Evolutionary conservation across 2,797 vertebrate species (phyloP).

Genomic region (Vipera ursinii): DNA sequence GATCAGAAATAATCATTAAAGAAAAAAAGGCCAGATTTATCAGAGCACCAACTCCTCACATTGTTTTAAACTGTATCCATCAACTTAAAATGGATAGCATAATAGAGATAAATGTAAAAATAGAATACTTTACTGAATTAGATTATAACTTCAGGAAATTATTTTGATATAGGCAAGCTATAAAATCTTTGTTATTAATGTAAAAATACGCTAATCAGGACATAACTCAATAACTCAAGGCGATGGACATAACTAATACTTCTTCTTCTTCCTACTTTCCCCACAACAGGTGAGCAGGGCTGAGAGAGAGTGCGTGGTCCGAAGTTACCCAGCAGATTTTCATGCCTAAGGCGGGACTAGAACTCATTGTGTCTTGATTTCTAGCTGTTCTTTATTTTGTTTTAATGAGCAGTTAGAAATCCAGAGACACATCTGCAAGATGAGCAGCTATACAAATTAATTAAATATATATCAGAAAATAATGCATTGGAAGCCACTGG

Average conservation of each 20-base stretch:
- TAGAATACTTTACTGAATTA: background rate
- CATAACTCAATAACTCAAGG: background rate
- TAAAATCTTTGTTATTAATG: background rate
- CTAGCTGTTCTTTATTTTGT: background rate
- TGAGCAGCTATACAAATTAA: background rate
- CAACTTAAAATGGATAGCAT: background rate
- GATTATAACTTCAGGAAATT: background rate
- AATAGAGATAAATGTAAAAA: background rate
- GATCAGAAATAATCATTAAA: background rate
- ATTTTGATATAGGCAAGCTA: background rate
- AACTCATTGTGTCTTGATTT: background rate
- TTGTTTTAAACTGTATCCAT: background rate
- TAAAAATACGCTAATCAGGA: background rate
- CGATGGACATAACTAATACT: background rate
- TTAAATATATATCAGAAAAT: background rate
- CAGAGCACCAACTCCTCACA: background rate
- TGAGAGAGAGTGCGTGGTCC: background rate
- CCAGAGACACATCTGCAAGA: background rate
- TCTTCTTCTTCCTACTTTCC: background rate
- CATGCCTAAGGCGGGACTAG: background rate
- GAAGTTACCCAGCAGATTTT: background rate
- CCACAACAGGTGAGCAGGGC: background rate
- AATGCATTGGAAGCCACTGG: background rate
- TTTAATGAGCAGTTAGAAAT: background rate
- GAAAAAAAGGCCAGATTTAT: background rate